Evolutionary conservation across 2,797 vertebrate species (phyloP).

Genomic region (Myioborus miniatus): DNA sequence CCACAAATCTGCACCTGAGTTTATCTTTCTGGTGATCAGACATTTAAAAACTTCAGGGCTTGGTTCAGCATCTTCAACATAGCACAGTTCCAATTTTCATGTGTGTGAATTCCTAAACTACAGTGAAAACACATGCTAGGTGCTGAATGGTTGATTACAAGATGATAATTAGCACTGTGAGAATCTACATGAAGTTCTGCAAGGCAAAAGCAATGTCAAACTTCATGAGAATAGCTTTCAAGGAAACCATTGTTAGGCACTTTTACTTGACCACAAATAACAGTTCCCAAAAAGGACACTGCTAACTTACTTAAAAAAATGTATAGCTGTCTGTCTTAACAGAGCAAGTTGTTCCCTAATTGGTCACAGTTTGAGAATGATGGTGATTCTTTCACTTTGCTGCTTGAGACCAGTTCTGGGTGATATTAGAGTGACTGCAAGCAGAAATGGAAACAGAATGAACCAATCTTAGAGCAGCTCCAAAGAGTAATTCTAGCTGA

Average conservation of each 20-base stretch:
- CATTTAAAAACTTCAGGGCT: not conserved
- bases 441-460: not conserved
- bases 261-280: not conserved
- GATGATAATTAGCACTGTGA: not conserved
- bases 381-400: not conserved
- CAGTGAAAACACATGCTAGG: not conserved
- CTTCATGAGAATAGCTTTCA: not conserved
- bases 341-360: not conserved
- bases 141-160: not conserved
- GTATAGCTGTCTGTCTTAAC: not conserved
- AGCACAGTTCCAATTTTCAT: not conserved
- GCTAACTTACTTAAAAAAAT: not conserved
- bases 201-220: not conserved
- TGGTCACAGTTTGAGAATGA: not conserved
- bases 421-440: not conserved
- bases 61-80: not conserved
- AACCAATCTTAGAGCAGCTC: not conserved
- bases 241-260: not conserved
- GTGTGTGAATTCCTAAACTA: not conserved
- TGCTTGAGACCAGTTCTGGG: not conserved
- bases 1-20: not conserved
- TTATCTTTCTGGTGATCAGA: not conserved
- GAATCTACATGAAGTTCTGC: not conserved
- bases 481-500: not conserved
- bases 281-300: not conserved